phyloP scores from a whole-genome alignment of 2,113 vertebrate species.

The Pseudorhombus dupliciocellatus region DNA sequence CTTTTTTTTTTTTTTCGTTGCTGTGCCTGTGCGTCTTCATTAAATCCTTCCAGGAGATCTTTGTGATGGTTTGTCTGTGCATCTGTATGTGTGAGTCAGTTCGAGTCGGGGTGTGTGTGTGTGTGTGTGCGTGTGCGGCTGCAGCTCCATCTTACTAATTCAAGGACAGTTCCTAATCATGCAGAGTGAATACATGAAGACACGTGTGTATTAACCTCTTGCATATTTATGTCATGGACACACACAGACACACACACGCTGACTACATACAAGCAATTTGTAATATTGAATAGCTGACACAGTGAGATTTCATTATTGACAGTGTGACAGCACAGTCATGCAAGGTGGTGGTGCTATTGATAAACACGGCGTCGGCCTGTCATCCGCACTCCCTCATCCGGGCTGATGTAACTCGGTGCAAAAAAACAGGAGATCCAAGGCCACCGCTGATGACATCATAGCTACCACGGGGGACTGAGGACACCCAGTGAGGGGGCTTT shows the following conservation, averaged over 20 bases:
- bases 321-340: conserved; percentile 66
- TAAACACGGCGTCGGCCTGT: conserved; percentile 62
- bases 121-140: conserved; percentile 34
- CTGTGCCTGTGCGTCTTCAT: conserved; percentile 41
- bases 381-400: conserved; percentile 42
- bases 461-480: conserved; percentile 19
- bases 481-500: background rate
- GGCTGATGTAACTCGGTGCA: conserved; percentile 43
- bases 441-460: conserved; percentile 70
- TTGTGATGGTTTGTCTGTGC: conserved; percentile 11
- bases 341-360: conserved; percentile 66
- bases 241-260: conserved; percentile 4
- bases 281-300: conserved; percentile 80
- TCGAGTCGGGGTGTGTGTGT: conserved; percentile 15
- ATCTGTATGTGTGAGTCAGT: conserved; percentile 12
- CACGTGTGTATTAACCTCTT: conserved; percentile 72
- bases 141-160: conserved; percentile 76
- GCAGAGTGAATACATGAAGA: conserved; percentile 71
- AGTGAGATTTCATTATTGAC: conserved; percentile 74
- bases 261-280: conserved; percentile 71
- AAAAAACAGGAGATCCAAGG: conserved; percentile 44
- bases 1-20: conserved; percentile 48
- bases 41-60: conserved; percentile 44
- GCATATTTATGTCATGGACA: conserved; percentile 65
- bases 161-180: conserved; percentile 75